Percentiles rank a stretch among this genome's conserved stretches.
Evolutionary conservation across 2,113 vertebrate species (phyloP).

Genomic region (Odontophorus gujanensis): DNA sequence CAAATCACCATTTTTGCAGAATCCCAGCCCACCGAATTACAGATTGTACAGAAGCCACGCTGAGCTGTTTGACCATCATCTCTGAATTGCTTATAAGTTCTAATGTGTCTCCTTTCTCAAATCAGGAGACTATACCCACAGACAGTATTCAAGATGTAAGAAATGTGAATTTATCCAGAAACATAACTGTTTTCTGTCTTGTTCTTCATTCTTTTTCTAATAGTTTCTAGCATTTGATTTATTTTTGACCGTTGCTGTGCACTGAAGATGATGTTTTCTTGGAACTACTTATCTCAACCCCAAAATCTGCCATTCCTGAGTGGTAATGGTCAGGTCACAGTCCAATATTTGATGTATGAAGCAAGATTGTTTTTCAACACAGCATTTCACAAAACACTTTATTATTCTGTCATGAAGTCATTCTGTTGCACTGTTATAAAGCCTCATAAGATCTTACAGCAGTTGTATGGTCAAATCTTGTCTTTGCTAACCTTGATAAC

Average conservation of each 20-base stretch:
- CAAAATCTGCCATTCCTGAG: background rate
- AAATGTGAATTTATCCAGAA: background rate
- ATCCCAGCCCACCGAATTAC: background rate
- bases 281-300: slow-evolving; percentile 28
- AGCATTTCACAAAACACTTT: background rate
- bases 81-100: background rate
- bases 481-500: background rate
- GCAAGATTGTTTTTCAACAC: slow-evolving; percentile 6
- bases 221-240: background rate
- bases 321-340: slow-evolving; percentile 17
- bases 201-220: background rate
- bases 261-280: background rate
- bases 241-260: background rate
- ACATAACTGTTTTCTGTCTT: background rate
- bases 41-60: background rate
- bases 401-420: background rate
- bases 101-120: background rate
- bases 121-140: background rate
- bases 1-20: background rate
- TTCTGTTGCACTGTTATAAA: background rate
- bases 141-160: background rate
- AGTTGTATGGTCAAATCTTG: background rate
- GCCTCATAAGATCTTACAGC: background rate
- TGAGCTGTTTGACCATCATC: background rate
- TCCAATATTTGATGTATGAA: slow-evolving; percentile 7